Evolutionary conservation across 1,140 invertebrate genomes (phyloP).

Genomic region (Atta cephalotes): DNA sequence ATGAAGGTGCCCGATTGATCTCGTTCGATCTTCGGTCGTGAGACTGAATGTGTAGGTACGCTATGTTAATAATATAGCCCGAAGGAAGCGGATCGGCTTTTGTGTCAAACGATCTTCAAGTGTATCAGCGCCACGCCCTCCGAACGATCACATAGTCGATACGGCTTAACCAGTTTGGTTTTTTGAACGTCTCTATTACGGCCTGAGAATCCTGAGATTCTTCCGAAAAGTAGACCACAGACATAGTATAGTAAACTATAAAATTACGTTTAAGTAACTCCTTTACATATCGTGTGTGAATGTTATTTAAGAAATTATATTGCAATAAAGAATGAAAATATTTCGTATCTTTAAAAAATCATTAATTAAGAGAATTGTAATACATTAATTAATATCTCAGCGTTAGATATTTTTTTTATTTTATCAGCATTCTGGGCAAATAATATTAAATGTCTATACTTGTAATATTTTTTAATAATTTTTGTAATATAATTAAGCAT

Average conservation of each 20-base stretch:
- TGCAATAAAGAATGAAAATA: neutral
- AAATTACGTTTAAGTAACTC: neutral
- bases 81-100: constrained; percentile 59
- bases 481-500: neutral
- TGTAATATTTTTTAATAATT: neutral
- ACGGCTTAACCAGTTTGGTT: constrained; percentile 37
- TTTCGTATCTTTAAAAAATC: neutral
- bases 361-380: neutral
- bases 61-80: constrained; percentile 56
- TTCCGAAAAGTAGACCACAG: constrained; percentile 22
- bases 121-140: constrained; percentile 45
- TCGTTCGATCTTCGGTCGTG: constrained; percentile 37
- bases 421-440: neutral
- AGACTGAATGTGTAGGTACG: constrained; percentile 46
- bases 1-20: constrained; percentile 50
- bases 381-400: neutral
- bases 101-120: constrained; percentile 61
- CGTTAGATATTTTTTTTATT: neutral
- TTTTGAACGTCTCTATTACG: constrained; percentile 52
- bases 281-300: neutral
- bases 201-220: constrained; percentile 40
- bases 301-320: neutral
- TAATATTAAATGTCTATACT: neutral
- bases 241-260: constrained; percentile 10
- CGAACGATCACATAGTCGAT: constrained; percentile 58